phyloP scores from a whole-genome alignment of 30 jellyfish, hydroid and myxozoan genomes.

The Aurelia aurita region DNA sequence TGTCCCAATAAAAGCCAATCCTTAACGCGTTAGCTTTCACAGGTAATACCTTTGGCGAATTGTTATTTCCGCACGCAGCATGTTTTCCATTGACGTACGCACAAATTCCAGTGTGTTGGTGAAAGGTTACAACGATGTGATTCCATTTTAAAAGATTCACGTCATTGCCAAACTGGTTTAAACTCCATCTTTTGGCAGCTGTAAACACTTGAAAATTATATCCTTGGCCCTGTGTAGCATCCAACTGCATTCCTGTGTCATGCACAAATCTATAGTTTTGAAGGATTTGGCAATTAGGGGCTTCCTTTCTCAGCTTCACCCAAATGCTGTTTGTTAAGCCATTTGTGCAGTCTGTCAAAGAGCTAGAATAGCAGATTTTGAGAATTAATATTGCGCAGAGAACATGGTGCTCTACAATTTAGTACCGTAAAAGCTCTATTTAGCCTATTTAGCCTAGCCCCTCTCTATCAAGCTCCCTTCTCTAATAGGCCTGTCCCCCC shows the following conservation, averaged over 20 bases:
- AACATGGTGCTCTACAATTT: too few relatives aligned
- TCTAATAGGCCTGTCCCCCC: too few relatives aligned
- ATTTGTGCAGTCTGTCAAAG: constrained; percentile 1
- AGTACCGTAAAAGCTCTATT: too few relatives aligned
- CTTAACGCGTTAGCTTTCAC: not conserved
- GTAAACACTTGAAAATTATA: not conserved
- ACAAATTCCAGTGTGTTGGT: not conserved
- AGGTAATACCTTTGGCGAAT: not conserved
- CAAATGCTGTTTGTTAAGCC: constrained; percentile 12
- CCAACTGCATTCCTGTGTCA: not conserved
- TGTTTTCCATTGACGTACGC: constrained; percentile 4
- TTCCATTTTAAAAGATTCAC: not conserved
- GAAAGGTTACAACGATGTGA: not conserved
- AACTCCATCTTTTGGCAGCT: not conserved
- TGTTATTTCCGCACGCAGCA: not conserved
- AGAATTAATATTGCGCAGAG: too few relatives aligned
- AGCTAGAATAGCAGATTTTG: too few relatives aligned
- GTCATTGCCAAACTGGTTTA: not conserved
- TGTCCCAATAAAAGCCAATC: not conserved
- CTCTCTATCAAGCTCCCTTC: too few relatives aligned
- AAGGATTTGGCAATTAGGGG: not conserved
- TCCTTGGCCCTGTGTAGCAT: not conserved
- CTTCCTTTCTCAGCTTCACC: constrained; percentile 1
- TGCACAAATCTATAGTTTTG: not conserved
- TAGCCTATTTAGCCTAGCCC: too few relatives aligned